Percentiles rank a stretch among this genome's conserved stretches.
Evolutionary conservation across 2,797 vertebrate genomes (phyloP).

Genomic region (Echeneis naucrates): DNA sequence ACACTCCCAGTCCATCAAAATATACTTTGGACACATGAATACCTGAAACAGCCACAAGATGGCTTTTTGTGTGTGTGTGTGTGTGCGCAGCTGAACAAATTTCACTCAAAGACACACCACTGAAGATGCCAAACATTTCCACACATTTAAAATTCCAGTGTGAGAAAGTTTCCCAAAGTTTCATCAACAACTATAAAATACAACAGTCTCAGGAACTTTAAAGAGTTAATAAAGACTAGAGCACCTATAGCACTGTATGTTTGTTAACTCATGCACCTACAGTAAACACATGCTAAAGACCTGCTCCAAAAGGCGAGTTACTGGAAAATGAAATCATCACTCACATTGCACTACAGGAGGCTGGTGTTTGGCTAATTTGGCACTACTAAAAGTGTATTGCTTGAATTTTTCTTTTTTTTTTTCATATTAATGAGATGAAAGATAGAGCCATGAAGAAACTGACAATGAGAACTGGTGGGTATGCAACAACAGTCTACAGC

Average conservation of each 20-base stretch:
- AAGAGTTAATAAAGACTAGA: slow-evolving; percentile 27
- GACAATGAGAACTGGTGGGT: slow-evolving; percentile 21
- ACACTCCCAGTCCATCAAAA: slow-evolving; percentile 45
- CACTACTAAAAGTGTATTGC: slow-evolving; percentile 35
- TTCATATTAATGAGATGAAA: slow-evolving; percentile 13
- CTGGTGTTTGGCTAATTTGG: slow-evolving; percentile 51
- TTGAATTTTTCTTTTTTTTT: slow-evolving; percentile 25
- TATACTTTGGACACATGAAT: slow-evolving; percentile 49
- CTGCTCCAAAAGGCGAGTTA: slow-evolving; percentile 26
- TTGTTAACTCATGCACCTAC: slow-evolving; percentile 62
- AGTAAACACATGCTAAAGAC: slow-evolving; percentile 59
- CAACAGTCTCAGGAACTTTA: slow-evolving; percentile 19
- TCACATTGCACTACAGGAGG: slow-evolving; percentile 33
- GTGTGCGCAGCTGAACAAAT: slow-evolving; percentile 45
- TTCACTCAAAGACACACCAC: slow-evolving; percentile 47
- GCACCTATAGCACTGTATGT: slow-evolving; percentile 21
- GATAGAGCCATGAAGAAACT: slow-evolving; percentile 13
- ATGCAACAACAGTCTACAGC: slow-evolving; percentile 47
- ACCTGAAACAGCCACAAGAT: slow-evolving; percentile 67
- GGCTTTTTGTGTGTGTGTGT: slow-evolving; percentile 57
- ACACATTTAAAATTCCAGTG: slow-evolving; percentile 27
- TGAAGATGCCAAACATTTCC: slow-evolving; percentile 24
- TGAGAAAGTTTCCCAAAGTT: slow-evolving; percentile 30
- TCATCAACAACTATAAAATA: slow-evolving; percentile 28
- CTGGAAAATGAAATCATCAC: slow-evolving; percentile 32